Base-by-base conservation (phyloP, 2,113 vertebrate genomes). In the Coryphaenoides rupestris region DNA sequence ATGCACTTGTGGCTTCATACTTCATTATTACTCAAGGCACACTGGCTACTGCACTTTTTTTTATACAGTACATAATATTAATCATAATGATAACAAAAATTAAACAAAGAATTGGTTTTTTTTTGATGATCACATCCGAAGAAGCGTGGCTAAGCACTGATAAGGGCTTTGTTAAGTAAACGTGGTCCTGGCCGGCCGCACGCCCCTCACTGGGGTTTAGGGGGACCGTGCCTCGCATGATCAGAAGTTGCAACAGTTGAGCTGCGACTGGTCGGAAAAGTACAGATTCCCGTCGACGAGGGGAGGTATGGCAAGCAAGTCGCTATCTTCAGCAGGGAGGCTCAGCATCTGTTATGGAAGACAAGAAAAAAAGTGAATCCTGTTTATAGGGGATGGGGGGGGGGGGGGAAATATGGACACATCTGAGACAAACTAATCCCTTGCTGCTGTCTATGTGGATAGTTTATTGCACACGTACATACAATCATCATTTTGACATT, bases 1-100 rank as follows among this genome's bases (percentile, higher is more conserved):
- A 74, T 2, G 68, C 78, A 79, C 72, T 47, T 70, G 66, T 28
- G 64, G 70, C 68, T 75, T 78, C 33, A 78, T 84, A 85, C 82
- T 86, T 86, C 82, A 82, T 86, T 62, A 65, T 68, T 72, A 73
- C 63, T 59, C 40, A 63, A 28, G 59, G 60, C 57, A 61, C 60
- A 62, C 28, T 55, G 70, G 69, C 53, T 60, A 60, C n/a, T n/a
- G n/a, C n/a, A n/a, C 63, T 45, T 45, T 45, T 45, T 54, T 65
- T 66, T 59, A 58, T 67, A 66, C 58, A 59, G 52, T 7, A 61
- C 62, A 65, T 59, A 64, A 40, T 45, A 45, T 6, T 45, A 45
- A 45, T 45, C 5, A 45, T 45, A 45, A 45, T 45, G 13, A 45
- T 45, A 45, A 45, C 13, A 45, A 45, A 5, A 45, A 12, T 45